Base-by-base conservation (phyloP, 2,888 invertebrate species). In the Pegoplata infirma region DNA sequence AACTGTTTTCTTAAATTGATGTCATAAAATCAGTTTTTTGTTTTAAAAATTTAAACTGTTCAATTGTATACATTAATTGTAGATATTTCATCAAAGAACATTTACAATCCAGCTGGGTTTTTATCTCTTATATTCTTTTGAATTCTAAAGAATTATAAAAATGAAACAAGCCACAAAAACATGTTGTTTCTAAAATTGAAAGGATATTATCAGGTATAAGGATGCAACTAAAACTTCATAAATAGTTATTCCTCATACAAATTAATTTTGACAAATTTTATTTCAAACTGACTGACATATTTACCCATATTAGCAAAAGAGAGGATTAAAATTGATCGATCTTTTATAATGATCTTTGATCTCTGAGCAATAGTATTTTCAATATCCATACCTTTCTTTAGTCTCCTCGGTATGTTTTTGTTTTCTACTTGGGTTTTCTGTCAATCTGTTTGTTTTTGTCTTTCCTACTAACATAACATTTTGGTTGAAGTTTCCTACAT, bases 1-100 rank as follows among this genome's bases (percentile, higher is more conserved):
- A 51, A n/a, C n/a, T n/a, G n/a, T 51, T 21, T 58, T 67, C 55
- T 44, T 68, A 76, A 76, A 76, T 69, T 68, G 63, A 69, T 76
- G 75, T 76, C 75, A 69, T 49, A 76, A 64, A 69, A 76, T 75
- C 49, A 63, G 36, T 23, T 51, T 56, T 66, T 73, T 67, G 23
- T 8, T 21, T 56, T 44, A 21, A 58, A 63, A 25, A 56, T 40
- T 53, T n/a, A 69, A n/a, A 75, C 56, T 63, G 49, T 76, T 56
- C 44, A 56, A 69, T 76, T 69, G 68, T 64, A 19, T 44, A 2
- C 6, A 49, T 44, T 61, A 75, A 63, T 68, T 68, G 49, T 47
- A 56, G 28, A 63, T 53, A 23, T 63, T 63, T 28, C 6, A 21
- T 21, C n/a, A 58, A 36, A 32, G 14, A 44, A 40, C 5, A 28